Conservation (phyloP, 2,888 invertebrate species). For the Perdita meconis region DNA sequence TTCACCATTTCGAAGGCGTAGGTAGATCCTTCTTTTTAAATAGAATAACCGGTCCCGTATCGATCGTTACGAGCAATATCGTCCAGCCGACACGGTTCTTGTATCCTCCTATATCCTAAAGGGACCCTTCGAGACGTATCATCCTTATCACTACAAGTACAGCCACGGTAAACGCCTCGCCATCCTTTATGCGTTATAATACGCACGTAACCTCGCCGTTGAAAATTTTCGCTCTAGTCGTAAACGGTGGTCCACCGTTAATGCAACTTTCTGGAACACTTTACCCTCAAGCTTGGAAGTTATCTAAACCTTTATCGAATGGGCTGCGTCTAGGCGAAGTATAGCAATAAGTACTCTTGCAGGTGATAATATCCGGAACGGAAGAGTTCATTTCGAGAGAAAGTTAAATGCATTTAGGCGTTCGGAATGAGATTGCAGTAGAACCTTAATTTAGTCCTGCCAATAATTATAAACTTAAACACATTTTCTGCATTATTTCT, state of each 20-base stretch:
- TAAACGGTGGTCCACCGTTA: conserved; percentile 38
- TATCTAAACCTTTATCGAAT: background rate
- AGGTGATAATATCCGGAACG: too few relatives aligned
- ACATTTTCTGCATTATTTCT: too few relatives aligned
- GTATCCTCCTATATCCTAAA: conserved; percentile 35
- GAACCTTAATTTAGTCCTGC: too few relatives aligned
- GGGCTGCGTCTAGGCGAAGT: background rate
- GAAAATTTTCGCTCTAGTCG: conserved; percentile 37
- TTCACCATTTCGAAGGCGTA: conserved; percentile 16
- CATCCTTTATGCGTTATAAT: conserved; percentile 28
- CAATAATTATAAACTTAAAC: too few relatives aligned
- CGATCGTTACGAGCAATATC: conserved; percentile 53
- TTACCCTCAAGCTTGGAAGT: conserved; percentile 13
- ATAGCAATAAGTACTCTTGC: background rate
- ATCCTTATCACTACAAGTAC: conserved; percentile 42
- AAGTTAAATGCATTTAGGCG: too few relatives aligned
- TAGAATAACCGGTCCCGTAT: conserved; percentile 52
- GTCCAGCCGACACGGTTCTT: conserved; percentile 42
- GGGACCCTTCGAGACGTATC: conserved; percentile 26
- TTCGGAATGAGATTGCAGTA: too few relatives aligned
- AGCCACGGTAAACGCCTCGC: conserved; percentile 29
- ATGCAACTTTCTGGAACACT: conserved; percentile 22
- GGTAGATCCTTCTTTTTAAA: conserved; percentile 50
- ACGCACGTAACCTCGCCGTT: conserved; percentile 7
- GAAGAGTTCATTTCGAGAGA: too few relatives aligned